Evolutionary conservation across 2,113 vertebrate genomes (phyloP).

Genomic region (Clarias gariepinus): DNA sequence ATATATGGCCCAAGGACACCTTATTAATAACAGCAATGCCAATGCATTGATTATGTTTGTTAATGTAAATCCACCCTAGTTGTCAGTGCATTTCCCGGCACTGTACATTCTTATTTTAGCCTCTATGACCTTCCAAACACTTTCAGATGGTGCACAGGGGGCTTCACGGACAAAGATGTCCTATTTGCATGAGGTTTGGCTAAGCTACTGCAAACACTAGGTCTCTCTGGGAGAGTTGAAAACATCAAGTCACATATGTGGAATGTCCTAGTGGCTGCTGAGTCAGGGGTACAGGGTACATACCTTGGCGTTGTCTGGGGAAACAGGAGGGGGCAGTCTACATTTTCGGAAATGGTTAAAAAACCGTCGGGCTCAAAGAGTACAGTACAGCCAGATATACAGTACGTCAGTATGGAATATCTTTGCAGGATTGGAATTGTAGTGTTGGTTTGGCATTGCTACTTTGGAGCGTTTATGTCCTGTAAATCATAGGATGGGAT

Average conservation of each 20-base stretch:
- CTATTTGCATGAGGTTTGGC: slow-evolving; percentile 49
- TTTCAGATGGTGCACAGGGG: slow-evolving; percentile 32
- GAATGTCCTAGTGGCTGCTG: slow-evolving; percentile 43
- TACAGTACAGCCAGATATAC: slow-evolving; percentile 28
- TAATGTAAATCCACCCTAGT: not conserved
- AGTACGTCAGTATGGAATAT: slow-evolving; percentile 45
- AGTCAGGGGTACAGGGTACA: slow-evolving; percentile 43
- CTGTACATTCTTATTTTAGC: slow-evolving; percentile 32
- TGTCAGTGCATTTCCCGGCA: slow-evolving; percentile 15
- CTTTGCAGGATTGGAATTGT: slow-evolving; percentile 30
- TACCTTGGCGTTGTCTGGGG: slow-evolving; percentile 54
- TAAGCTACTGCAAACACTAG: slow-evolving; percentile 51
- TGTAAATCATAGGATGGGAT: slow-evolving; percentile 26
- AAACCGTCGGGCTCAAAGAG: slow-evolving; percentile 42
- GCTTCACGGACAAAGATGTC: slow-evolving; percentile 49
- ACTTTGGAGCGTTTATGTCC: slow-evolving; percentile 29
- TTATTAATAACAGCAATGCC: too few species aligned
- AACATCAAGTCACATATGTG: slow-evolving; percentile 51
- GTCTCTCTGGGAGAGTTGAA: slow-evolving; percentile 50
- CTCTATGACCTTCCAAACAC: slow-evolving; percentile 40
- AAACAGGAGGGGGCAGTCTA: slow-evolving; percentile 39
- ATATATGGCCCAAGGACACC: too few species aligned
- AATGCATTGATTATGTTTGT: slow-evolving; percentile 6
- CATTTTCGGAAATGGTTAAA: slow-evolving; percentile 38
- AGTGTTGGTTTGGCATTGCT: slow-evolving; percentile 19